phyloP scores from a whole-genome alignment of 1,140 invertebrate species.

The Pararge aegeria region DNA sequence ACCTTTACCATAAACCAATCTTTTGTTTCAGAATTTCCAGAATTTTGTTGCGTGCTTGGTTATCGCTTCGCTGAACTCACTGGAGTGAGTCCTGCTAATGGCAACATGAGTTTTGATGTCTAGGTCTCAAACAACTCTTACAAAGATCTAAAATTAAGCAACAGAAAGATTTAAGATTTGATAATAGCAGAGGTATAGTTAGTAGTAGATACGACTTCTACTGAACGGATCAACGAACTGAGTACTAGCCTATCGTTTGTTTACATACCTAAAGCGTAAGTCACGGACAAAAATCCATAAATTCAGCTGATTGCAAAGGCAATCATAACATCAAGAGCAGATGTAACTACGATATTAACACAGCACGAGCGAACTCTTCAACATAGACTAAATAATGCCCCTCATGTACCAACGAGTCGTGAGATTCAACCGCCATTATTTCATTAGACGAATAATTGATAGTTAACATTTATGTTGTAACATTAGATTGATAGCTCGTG shows the following conservation, averaged over 20 bases:
- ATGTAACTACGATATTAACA: slow-evolving; percentile 35
- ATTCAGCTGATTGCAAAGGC: slow-evolving; percentile 16
- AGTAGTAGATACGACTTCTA: background rate
- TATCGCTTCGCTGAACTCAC: no score
- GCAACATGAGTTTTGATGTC: no score
- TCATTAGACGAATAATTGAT: slow-evolving; percentile 72
- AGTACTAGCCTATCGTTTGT: background rate
- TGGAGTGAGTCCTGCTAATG: no score
- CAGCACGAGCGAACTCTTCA: slow-evolving; percentile 37
- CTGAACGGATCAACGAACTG: no score
- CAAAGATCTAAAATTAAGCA: no score
- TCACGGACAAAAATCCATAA: background rate
- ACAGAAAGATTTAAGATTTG: no score
- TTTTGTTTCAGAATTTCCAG: no score
- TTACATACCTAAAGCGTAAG: background rate
- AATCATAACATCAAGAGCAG: slow-evolving; percentile 27
- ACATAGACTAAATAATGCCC: background rate
- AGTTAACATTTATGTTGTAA: slow-evolving; percentile 64
- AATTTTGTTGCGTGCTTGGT: no score
- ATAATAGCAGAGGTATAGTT: no score
- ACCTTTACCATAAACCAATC: no score
- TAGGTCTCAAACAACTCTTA: no score
- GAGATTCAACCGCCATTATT: slow-evolving; percentile 56
- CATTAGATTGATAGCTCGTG: slow-evolving; percentile 67
- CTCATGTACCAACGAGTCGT: slow-evolving; percentile 45